phyloP scores from a whole-genome alignment of 2,797 vertebrate species.

The Sciurus carolinensis region DNA sequence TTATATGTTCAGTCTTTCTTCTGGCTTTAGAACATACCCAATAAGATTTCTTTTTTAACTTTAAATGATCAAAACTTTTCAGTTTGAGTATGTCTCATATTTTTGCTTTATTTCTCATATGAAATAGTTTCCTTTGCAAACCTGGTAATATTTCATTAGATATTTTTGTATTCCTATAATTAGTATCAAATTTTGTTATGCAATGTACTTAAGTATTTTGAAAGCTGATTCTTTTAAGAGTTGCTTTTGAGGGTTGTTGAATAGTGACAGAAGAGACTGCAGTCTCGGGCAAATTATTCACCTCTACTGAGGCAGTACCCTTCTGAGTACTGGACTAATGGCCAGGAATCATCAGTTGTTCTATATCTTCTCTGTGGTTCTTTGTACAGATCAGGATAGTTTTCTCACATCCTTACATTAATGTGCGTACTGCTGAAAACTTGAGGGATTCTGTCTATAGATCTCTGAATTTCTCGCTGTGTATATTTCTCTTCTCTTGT shows the following conservation, averaged over 20 bases:
- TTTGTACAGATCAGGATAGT: accelerated
- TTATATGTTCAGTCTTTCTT: background rate
- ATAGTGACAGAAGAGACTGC: background rate
- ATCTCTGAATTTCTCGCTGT: background rate
- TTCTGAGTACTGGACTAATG: background rate
- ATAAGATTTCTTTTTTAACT: background rate
- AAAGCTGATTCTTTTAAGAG: background rate
- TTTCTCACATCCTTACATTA: background rate
- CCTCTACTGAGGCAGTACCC: background rate
- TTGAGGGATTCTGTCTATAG: background rate
- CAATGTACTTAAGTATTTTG: background rate
- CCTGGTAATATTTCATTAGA: background rate
- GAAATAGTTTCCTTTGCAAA: background rate
- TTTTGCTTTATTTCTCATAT: background rate
- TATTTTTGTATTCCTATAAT: background rate
- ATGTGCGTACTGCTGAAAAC: background rate
- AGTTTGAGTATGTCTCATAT: background rate
- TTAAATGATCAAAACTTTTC: background rate
- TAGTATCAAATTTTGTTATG: background rate
- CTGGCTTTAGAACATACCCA: background rate
- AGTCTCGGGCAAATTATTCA: too few relatives aligned
- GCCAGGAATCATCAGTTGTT: background rate
- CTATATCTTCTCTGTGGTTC: background rate
- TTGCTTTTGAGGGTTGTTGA: conserved; percentile 4
- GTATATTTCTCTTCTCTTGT: background rate